Base-by-base conservation (phyloP, 1,140 invertebrate species). In the Helicorthomorpha holstii region DNA sequence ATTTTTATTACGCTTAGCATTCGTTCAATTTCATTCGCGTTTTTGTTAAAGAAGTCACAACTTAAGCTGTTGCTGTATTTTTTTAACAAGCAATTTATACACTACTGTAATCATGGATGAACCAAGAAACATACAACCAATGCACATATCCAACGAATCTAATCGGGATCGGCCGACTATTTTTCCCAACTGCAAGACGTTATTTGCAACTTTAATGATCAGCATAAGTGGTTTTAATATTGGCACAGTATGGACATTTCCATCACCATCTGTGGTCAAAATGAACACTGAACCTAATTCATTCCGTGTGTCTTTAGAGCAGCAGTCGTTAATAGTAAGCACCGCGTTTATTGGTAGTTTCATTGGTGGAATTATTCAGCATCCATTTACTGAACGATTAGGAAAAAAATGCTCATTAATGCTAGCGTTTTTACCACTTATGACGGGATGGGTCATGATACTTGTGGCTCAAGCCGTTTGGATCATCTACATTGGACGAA, bases 321-420 rank as follows among this genome's bases (percentile, higher is more conserved):
- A 81, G 42, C 75, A 76, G 43, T 78, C 79, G 1, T 87, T 82
- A 83, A 74, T 85, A 52, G 75, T 79, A 2, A 79, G 82, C 0
- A 58, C 80, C 25, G 67, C 80, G 54, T 79, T 79, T 22, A 63
- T 88, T 1, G 83, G 84, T 38, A 83, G 82, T 0, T 74, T 86
- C 27, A 56, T 79, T 1, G 77, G 79, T 2, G 85, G 85, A 0
- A 61, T 89, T 0, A 76, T 83, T 0, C 77, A 80, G 0, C 83
- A 83, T 34, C 67, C 66, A 79, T 64, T 81, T 1, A 80, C 85
- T 59, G 84, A 89, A 57, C 62, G 72, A 1, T 69, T 86, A 52
- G 87, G 87, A 21, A 66, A 87, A 29, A 86, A 82, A 60, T 67
- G 67, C 38, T 76, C 83, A 0, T 81, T 90, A 73, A 58, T 88